Evolutionary conservation across 2,113 vertebrate species (phyloP).

Genomic region (Microtus ochrogaster): DNA sequence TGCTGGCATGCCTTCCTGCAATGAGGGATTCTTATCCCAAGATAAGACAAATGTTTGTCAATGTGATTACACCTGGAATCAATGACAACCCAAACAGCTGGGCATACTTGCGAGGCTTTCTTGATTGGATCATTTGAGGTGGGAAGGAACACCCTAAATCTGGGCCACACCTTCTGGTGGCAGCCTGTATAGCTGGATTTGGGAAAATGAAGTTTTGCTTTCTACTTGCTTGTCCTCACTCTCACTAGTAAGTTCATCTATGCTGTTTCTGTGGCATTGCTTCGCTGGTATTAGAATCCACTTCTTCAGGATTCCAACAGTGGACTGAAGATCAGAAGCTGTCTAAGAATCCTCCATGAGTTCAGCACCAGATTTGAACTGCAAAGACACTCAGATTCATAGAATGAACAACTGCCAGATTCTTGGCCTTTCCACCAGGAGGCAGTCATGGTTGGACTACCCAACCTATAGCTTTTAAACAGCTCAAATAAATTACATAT

Average conservation of each 20-base stretch:
- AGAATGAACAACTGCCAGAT: neutral
- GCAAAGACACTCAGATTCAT: neutral
- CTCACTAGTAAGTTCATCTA: neutral
- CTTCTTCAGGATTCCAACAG: neutral
- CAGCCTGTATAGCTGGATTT: neutral
- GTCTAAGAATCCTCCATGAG: neutral
- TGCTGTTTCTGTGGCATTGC: neutral
- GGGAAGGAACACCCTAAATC: neutral
- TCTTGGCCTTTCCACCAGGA: neutral
- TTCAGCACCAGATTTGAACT: neutral
- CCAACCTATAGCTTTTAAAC: neutral
- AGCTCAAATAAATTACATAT: neutral
- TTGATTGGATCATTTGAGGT: neutral
- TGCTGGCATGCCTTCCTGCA: neutral
- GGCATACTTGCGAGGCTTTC: neutral
- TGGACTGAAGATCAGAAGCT: neutral
- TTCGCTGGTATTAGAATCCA: neutral
- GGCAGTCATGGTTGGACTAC: neutral
- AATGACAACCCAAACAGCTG: neutral
- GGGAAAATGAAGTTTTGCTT: neutral
- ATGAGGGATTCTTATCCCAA: neutral
- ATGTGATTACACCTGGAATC: neutral
- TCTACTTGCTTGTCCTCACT: neutral
- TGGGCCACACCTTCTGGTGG: neutral
- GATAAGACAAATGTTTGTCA: neutral